phyloP scores from a whole-genome alignment of 1,140 invertebrate genomes.

The Brachionus rotundiformis region DNA sequence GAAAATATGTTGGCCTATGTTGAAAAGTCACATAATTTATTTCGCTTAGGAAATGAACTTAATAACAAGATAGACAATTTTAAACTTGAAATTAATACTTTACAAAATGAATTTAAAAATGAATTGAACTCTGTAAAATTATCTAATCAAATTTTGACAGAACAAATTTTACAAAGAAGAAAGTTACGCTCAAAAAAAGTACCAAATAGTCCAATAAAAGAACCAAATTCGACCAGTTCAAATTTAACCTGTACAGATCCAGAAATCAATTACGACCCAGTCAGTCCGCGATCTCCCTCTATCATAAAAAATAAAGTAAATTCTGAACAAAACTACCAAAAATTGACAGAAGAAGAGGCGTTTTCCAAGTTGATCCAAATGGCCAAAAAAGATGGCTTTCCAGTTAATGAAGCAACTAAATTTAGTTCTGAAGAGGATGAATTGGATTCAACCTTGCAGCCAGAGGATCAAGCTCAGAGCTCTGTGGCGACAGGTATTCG shows the following conservation, averaged over 20 bases:
- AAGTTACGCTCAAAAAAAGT: not conserved
- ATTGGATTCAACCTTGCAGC: not conserved
- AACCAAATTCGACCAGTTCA: not conserved
- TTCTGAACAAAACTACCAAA: not conserved
- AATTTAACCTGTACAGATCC: not conserved
- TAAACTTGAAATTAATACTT: not conserved
- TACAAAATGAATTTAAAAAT: not conserved
- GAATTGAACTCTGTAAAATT: not conserved
- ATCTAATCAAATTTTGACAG: not conserved
- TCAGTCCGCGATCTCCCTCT: not conserved
- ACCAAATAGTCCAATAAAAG: not conserved
- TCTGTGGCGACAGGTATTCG: not conserved
- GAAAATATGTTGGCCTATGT: not conserved
- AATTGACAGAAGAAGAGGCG: not conserved
- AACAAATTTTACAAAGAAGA: not conserved
- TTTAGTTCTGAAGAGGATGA: not conserved
- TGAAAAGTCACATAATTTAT: constrained; percentile 34
- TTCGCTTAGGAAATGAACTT: constrained; percentile 17
- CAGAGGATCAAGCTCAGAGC: not conserved
- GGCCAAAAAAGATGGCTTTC: not conserved
- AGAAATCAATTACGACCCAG: not conserved
- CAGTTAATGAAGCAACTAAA: not conserved
- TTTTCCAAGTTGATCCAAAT: not conserved
- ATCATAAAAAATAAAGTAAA: not conserved
- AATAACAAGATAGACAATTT: constrained; percentile 4